Percentiles rank a stretch among this genome's conserved stretches.
Conservation (phyloP, 1,140 invertebrate genomes). For the Drosophila sucinea region DNA sequence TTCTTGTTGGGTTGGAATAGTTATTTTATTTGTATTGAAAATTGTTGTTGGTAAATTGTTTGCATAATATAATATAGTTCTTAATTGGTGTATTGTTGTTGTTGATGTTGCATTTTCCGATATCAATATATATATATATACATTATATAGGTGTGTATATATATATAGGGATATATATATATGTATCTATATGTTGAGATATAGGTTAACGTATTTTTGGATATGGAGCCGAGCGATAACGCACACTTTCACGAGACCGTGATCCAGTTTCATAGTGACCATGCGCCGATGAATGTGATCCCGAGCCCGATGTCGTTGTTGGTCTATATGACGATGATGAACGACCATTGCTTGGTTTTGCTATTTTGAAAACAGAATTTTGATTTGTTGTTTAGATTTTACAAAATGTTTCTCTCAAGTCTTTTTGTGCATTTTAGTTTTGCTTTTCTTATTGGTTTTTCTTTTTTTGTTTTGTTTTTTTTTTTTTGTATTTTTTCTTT, state of each 20-base stretch:
- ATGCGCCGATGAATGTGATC: constrained; percentile 75
- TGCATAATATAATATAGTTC: constrained; percentile 45
- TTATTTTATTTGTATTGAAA: constrained; percentile 66
- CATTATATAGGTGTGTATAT: constrained; percentile 30
- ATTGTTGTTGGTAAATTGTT: constrained; percentile 51
- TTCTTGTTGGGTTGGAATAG: constrained; percentile 50
- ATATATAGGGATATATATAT: constrained; percentile 37
- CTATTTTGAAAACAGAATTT: constrained; percentile 80
- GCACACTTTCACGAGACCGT: constrained; percentile 82
- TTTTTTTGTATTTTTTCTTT: constrained; percentile 29
- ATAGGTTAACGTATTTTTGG: constrained; percentile 80
- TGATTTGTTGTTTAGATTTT: constrained; percentile 74
- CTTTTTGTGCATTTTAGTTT: constrained; percentile 41
- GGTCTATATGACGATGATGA: constrained; percentile 82
- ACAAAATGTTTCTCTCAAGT: constrained; percentile 58
- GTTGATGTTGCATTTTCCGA: constrained; percentile 28
- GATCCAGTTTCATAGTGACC: constrained; percentile 82
- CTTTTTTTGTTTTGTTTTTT: constrained; percentile 21
- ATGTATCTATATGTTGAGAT: constrained; percentile 25
- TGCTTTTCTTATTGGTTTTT: constrained; percentile 33
- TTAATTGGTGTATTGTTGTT: constrained; percentile 58
- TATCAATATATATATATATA: constrained; percentile 19
- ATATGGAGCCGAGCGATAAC: constrained; percentile 82
- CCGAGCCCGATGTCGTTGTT: constrained; percentile 75
- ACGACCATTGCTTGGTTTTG: constrained; percentile 83